Base-by-base conservation (phyloP, 2,888 invertebrate species). In the Drosophila neutralis region DNA sequence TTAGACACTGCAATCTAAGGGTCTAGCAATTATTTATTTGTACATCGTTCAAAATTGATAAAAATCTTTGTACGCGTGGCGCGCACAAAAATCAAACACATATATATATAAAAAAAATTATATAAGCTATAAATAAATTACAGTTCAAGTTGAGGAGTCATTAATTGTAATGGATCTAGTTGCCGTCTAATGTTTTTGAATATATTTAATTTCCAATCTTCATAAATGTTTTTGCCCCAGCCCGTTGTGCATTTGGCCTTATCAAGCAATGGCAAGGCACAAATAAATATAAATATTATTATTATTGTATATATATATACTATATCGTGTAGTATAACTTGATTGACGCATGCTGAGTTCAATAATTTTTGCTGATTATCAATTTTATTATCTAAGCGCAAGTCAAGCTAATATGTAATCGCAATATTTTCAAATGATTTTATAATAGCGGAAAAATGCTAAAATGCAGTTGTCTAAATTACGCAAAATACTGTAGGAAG, bases 321-420 rank as follows among this genome's bases (percentile, higher is more conserved):
- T 42, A 18, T 52, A 33, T 42, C 11, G 29, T 53, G 51, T 56
- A 52, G 15, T 66, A 66, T 36, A 38, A 49, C 56, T 60, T 61
- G 36, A 77, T 83, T 66, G 70, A 60, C 82, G 70, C 61, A 80
- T 70, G 61, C 48, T 10, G 63, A 35, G 74, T 69, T 81, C 48
- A 72, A 77, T 59, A 64, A 53, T 67, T 63, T 76, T 52, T 38
- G 64, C 72, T 68, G 72, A 82, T 81, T 72, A 73, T 82, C 65
- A 75, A 72, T 68, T 64, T 57, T 72, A 75, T 81, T 83, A 83
- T 84, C 75, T 78, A 81, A 77, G 66, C 69, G 63, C 65, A 76
- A 80, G 54, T 57, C 31, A 60, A 56, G 60, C 70, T 38, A 66
- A 59, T 74, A 59, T 67, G 21, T 40, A 67, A 71, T 72, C 61